Percentiles rank a stretch among this genome's conserved stretches.
Evolutionary conservation across 2,888 invertebrate species (phyloP).

Genomic region (Synanthedon myopaeformis): DNA sequence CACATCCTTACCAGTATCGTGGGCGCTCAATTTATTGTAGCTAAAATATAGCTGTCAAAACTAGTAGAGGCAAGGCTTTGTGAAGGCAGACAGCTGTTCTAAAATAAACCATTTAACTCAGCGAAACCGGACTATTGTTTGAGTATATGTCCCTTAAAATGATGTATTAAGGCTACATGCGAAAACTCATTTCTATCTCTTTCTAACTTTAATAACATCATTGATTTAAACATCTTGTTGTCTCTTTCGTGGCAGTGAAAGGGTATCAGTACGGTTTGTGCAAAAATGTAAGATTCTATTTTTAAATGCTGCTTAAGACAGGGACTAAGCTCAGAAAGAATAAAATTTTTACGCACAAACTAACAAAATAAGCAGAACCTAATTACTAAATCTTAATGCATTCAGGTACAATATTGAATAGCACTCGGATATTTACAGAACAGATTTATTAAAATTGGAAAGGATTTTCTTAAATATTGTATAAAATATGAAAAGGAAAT

Average conservation of each 20-base stretch:
- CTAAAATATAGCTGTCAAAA: not conserved
- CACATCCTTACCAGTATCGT: not conserved
- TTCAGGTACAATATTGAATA: no score
- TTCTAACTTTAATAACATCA: conserved; percentile 12
- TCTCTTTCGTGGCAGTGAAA: conserved; percentile 27
- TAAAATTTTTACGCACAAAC: no score
- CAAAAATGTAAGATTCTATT: conserved; percentile 1
- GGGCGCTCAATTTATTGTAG: not conserved
- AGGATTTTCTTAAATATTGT: no score
- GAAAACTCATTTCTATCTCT: conserved; percentile 11
- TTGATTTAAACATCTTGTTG: conserved; percentile 16
- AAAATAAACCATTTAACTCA: not conserved
- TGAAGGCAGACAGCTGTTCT: conserved; percentile 3
- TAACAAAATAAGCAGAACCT: no score
- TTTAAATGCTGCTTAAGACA: no score
- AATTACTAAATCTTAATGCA: no score
- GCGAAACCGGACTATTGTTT: not conserved
- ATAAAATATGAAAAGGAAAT: no score
- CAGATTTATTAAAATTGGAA: no score
- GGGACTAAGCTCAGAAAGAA: no score
- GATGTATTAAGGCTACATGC: conserved; percentile 7
- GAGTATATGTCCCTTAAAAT: conserved; percentile 2
- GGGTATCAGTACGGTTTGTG: conserved; percentile 24
- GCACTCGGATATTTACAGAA: no score
- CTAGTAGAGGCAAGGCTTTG: not conserved